Conservation (phyloP, 2,113 vertebrate species). For the Calyptomena viridis region DNA sequence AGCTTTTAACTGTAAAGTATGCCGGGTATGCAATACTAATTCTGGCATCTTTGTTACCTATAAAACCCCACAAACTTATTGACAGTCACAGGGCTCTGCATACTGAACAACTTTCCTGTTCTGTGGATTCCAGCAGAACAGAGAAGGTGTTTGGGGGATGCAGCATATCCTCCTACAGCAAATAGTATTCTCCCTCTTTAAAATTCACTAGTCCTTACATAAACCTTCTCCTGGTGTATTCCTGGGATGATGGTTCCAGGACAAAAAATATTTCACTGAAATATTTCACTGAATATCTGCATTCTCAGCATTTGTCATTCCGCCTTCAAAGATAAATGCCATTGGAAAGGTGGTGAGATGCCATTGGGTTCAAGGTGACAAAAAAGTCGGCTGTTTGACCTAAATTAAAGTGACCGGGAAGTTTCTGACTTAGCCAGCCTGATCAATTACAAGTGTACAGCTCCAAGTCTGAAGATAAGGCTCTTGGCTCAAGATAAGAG, state of each 20-base stretch:
- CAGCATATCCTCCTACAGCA: not conserved
- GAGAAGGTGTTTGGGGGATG: not conserved
- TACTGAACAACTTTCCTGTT: not conserved
- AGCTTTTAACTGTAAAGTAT: not conserved
- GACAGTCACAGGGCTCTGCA: not conserved
- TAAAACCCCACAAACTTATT: not conserved
- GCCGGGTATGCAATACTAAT: not conserved
- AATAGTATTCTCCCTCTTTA: not conserved
- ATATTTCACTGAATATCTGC: not conserved
- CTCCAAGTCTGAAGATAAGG: not conserved
- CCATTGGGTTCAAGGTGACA: not conserved
- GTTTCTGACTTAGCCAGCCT: not conserved
- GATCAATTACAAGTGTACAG: not conserved
- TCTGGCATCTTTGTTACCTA: not conserved
- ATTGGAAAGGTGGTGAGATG: not conserved
- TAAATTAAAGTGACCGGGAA: not conserved
- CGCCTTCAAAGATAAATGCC: not conserved
- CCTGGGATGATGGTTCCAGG: not conserved
- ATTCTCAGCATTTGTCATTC: not conserved
- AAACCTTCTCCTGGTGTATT: not conserved
- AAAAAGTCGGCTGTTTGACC: not conserved
- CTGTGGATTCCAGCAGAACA: not conserved
- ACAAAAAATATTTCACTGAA: not conserved
- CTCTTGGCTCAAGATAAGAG: not conserved
- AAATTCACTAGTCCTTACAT: not conserved